Conservation (phyloP, 2,113 vertebrate genomes). For the Callopanchax toddi region DNA sequence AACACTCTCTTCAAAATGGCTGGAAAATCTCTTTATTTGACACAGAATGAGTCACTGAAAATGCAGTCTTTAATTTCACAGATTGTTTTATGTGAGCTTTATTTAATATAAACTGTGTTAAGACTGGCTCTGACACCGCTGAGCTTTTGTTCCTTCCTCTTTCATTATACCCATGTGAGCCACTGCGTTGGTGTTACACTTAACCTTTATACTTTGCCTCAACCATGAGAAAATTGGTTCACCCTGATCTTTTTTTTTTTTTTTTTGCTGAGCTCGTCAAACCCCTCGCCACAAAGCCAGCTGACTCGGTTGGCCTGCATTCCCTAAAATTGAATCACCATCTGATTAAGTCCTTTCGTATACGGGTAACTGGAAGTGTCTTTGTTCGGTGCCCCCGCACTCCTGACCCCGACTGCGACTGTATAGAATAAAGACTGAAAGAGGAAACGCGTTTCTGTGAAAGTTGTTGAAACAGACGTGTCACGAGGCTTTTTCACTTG, state of each 20-base stretch:
- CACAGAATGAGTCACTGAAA: no score
- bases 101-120: background rate
- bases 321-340: conserved; percentile 64
- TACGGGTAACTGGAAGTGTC: conserved; percentile 56
- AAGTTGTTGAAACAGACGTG: conserved; percentile 59
- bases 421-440: conserved; percentile 18
- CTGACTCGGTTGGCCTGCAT: conserved; percentile 58
- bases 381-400: conserved; percentile 43
- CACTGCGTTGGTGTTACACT: background rate
- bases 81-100: no score
- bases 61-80: no score
- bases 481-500: conserved; percentile 61
- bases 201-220: conserved; percentile 21
- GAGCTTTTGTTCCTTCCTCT: conserved; percentile 11
- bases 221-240: conserved; percentile 12
- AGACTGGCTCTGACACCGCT: conserved; percentile 5
- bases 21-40: no score
- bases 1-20: no score
- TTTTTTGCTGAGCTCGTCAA: conserved; percentile 59
- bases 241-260: conserved; percentile 16
- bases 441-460: conserved; percentile 32
- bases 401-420: conserved; percentile 42
- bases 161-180: conserved; percentile 25
- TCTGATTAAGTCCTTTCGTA: conserved; percentile 59
- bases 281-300: conserved; percentile 34